Evolutionary conservation across 2,888 invertebrate genomes (phyloP).

Genomic region (Troides oblongomaculatus): DNA sequence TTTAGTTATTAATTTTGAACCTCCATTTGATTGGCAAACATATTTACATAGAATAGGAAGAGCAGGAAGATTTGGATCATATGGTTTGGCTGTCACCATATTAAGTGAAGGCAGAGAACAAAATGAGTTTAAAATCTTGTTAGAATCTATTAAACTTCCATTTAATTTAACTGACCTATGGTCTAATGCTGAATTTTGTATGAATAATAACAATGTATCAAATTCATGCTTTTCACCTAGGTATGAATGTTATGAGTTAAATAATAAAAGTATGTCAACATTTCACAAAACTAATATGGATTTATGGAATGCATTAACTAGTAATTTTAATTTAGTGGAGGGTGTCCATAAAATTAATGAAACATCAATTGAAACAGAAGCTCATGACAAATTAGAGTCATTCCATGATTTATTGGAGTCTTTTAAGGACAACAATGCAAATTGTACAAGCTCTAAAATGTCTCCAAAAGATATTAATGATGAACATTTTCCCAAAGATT

Average conservation of each 20-base stretch:
- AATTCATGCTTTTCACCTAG: conserved; percentile 1
- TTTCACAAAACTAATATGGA: background rate
- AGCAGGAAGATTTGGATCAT: conserved; percentile 95
- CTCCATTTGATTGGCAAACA: conserved; percentile 88
- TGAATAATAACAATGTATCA: conserved; percentile 24
- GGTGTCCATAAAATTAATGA: conserved; percentile 44
- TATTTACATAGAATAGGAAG: conserved; percentile 97
- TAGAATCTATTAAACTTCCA: conserved; percentile 77
- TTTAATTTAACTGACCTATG: conserved; percentile 52
- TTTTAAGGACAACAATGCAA: conserved; percentile 36
- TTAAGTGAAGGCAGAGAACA: conserved; percentile 84
- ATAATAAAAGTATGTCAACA: background rate
- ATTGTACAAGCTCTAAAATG: background rate
- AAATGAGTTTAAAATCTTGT: conserved; percentile 76
- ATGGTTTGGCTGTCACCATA: conserved; percentile 89
- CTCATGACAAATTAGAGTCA: conserved; percentile 40
- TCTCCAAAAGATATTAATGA: background rate
- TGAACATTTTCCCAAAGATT: background rate
- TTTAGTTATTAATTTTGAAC: conserved; percentile 94
- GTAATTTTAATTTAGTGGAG: conserved; percentile 33
- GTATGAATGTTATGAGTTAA: background rate
- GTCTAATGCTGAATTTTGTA: conserved; percentile 43
- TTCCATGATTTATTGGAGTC: conserved; percentile 54
- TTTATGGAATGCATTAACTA: conserved; percentile 19
- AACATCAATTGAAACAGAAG: conserved; percentile 40